Evolutionary conservation across 2,888 invertebrate genomes (phyloP).

Genomic region (Drosophila mercatorum): DNA sequence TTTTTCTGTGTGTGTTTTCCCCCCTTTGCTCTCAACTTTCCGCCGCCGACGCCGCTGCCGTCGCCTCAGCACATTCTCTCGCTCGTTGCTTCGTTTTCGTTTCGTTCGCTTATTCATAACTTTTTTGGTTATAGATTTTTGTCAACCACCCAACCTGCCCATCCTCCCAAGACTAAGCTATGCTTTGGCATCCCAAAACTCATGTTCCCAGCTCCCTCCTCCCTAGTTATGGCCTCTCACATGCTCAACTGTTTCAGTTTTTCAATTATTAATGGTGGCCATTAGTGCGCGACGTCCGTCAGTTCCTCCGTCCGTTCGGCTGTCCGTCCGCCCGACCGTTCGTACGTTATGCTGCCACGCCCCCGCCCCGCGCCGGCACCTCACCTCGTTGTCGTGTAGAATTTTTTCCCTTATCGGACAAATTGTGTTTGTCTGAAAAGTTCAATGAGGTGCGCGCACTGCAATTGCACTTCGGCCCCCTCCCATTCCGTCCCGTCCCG

Average conservation of each 20-base stretch:
- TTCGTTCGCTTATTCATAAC: constrained; percentile 74
- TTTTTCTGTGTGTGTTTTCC: constrained; percentile 6
- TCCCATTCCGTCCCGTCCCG: not conserved
- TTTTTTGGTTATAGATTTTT: constrained; percentile 77
- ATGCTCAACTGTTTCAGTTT: constrained; percentile 77
- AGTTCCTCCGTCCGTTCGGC: constrained; percentile 7
- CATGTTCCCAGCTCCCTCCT: constrained; percentile 1
- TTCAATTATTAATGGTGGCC: constrained; percentile 80
- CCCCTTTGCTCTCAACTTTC: constrained; percentile 14
- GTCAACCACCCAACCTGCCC: constrained; percentile 51
- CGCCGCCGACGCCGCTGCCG: constrained; percentile 14
- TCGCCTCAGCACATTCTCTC: constrained; percentile 15
- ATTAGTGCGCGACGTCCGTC: constrained; percentile 62
- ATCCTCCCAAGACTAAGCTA: constrained; percentile 9
- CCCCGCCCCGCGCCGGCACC: constrained; percentile 22
- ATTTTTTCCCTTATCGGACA: constrained; percentile 73
- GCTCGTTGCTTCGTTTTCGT: constrained; percentile 55
- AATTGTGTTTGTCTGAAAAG: constrained; percentile 78
- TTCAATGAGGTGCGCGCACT: constrained; percentile 75
- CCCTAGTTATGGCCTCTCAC: constrained; percentile 35
- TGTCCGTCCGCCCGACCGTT: constrained; percentile 13
- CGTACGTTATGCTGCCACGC: constrained; percentile 19
- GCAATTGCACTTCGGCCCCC: constrained; percentile 63
- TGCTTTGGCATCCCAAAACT: constrained; percentile 26
- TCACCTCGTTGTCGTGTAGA: constrained; percentile 45